Base-by-base conservation (phyloP, 2,888 invertebrate genomes). In the Andricus curvator region DNA sequence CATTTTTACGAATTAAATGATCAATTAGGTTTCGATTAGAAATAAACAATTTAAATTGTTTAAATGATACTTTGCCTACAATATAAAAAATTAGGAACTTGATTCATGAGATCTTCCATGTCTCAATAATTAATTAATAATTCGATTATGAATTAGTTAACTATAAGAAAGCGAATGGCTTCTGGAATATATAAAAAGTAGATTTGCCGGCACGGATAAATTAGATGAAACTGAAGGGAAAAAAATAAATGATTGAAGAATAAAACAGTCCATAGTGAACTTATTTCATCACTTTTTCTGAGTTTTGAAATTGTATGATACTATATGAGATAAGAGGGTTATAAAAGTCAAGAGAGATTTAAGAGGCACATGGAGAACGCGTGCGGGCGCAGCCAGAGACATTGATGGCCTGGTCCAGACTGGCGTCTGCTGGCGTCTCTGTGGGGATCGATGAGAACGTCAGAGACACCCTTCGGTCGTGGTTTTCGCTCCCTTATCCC, bases 331-430 rank as follows among this genome's bases (percentile, higher is more conserved):
- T 74, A 56, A 74, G 60, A 74, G 56, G 13, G 74, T 74, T 56
- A 74, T 33, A 37, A 74, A 74, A 56, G 56, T 56, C 74, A 74
- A n/a, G n/a, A n/a, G n/a, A n/a, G 20, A 74, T 56, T 74, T 22
- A 11, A 74, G 56, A 74, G 56, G 74, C 74, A 74, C 74, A 74
- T 51, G 67, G 17, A 51, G 66, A 74, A 81, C 74, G 80, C 81
- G 83, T 79, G 79, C 67, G 76, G 25, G 76, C 83, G 86, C 48
- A 83, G 83, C 84, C 82, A 80, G 82, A 84, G 86, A 87, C 84
- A 84, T 79, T 88, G 86, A 85, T 89, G 89, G 84, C 87, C 91
- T 90, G 92, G 92, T 89, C 92, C 92, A 88, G 87, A 92, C 92
- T 92, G 91, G 87, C 89, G 89, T 86, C 89, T 88, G 91, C 92